Base-by-base conservation (phyloP, 2,888 invertebrate species). In the Eledona agricola region DNA sequence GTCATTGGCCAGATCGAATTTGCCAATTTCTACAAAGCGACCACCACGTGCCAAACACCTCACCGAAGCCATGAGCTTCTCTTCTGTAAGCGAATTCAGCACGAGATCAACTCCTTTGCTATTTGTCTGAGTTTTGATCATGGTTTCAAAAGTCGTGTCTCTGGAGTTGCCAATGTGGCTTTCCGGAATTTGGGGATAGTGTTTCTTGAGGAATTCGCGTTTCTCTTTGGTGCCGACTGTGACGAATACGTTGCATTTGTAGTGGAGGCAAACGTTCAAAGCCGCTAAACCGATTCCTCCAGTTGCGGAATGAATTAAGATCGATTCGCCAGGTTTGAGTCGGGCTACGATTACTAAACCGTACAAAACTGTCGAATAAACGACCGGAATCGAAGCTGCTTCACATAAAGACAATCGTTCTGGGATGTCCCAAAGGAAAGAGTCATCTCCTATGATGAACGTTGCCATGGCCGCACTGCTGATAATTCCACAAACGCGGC, bases 71-170 rank as follows among this genome's bases (percentile, higher is more conserved):
- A 84, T 81, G 0, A 96, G 80, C 74, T 96, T 96, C 29, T 97
- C 96, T 67, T 93, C 96, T 0, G 96, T 86, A 26, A 98, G 77
- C 0, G 95, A 96, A 74, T 98, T 98, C 3, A 94, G 77, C 6
- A 97, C 90, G 40, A 96, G 78, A 69, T 98, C 92, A 0, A 98
- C 96, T 20, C 96, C 96, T 62, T 81, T 81, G 6, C 96, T 96
- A 4, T 87, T 80, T 0, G 96, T 96, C 66, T 86, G 83, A 29
- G 80, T 80, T 63, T 88, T 81, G 42, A 98, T 83, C 83, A 95
- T 86, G 59, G 86, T 83, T 73, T 96, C 96, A 74, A 98, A 98
- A 0, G 88, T 85, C 0, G 86, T 81, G 70, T 94, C 89, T 64
- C 93, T 84, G 4, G 96, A 93, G 74, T 94, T 63, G 2, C 66